Evolutionary conservation across 1,140 invertebrate species (phyloP).

Genomic region (silkworm (Bombyx mori)): ASM3026992v2 NC_085114.1:12579501-12580000

Average conservation of each 20-base stretch:
- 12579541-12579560: no score
- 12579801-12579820: conserved; percentile 32
- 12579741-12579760: conserved; percentile 7
- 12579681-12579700: conserved; percentile 35
- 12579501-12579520: background rate
- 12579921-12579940: no score
- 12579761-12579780: conserved; percentile 37
- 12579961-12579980: no score
- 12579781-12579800: conserved; percentile 43
- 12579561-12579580: no score
- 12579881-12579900: no score
- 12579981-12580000: no score
- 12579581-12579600: no score
- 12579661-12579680: conserved; percentile 9
- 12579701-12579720: conserved; percentile 40
- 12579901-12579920: no score
- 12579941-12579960: no score
- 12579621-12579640: background rate
- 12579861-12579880: conserved; percentile 37
- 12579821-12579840: conserved; percentile 8
- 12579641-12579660: background rate
- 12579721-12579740: conserved; percentile 7
- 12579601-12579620: background rate
- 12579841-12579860: conserved; percentile 44
- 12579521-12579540: no score